Conservation (phyloP, 2,797 vertebrate genomes). For the Coccyzus lansbergi region DNA sequence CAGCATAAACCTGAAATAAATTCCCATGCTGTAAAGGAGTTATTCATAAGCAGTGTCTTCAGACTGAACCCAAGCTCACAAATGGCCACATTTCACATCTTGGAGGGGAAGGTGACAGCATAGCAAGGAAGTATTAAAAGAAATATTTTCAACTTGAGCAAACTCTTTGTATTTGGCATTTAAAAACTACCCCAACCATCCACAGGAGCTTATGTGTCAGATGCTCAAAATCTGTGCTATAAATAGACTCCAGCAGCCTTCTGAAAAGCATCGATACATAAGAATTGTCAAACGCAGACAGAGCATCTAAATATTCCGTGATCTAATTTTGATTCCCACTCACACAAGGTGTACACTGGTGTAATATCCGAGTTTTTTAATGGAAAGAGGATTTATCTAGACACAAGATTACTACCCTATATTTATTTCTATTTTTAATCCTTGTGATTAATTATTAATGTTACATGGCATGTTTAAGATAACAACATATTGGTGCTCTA, state of each 20-base stretch:
- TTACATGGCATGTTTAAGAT: constrained; percentile 42
- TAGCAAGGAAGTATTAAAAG: neutral
- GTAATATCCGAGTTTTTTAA: neutral
- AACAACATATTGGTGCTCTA: constrained; percentile 32
- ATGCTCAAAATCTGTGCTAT: constrained; percentile 37
- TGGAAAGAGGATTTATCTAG: neutral
- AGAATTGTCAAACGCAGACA: constrained; percentile 13
- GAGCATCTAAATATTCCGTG: constrained; percentile 26
- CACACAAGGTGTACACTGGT: neutral
- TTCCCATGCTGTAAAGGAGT: neutral
- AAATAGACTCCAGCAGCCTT: constrained; percentile 31
- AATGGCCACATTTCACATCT: neutral
- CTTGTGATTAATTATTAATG: constrained; percentile 57
- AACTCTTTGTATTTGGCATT: neutral
- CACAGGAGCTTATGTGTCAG: constrained; percentile 38
- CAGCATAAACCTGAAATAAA: neutral
- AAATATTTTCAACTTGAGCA: neutral
- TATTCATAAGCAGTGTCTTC: neutral
- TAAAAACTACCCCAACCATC: neutral
- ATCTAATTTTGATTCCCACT: constrained; percentile 24
- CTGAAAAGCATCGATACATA: neutral
- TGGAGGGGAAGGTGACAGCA: neutral
- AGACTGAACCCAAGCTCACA: neutral
- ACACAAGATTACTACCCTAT: constrained; percentile 6
- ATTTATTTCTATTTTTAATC: constrained; percentile 62